A percentile compares a stretch with the other conserved stretches of the same genome.
phyloP scores from a whole-genome alignment of 2,113 vertebrate genomes.

The Peucedramus taeniatus region DNA sequence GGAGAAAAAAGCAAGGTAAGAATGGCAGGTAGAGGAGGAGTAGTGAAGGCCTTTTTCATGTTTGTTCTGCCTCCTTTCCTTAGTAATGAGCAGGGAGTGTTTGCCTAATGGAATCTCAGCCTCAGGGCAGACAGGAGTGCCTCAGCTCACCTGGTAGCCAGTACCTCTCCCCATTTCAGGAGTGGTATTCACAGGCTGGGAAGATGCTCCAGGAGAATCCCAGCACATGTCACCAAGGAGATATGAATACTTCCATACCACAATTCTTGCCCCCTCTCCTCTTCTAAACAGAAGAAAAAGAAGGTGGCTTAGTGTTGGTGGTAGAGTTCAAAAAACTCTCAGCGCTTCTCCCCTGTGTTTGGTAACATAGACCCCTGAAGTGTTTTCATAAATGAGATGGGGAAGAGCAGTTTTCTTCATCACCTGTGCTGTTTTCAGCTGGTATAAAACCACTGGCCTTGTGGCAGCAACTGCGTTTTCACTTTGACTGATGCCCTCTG shows the following conservation, averaged over 20 bases:
- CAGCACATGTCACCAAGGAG: background rate
- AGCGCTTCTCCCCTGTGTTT: background rate
- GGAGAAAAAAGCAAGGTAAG: background rate
- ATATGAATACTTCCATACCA: background rate
- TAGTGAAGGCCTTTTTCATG: background rate
- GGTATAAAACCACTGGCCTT: background rate
- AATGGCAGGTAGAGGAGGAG: background rate
- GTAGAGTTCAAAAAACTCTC: background rate
- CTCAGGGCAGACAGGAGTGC: conserved; percentile 31
- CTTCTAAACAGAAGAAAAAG: background rate
- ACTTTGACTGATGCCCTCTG: background rate
- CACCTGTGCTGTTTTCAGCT: background rate
- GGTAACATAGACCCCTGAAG: background rate
- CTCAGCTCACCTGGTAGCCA: conserved; percentile 30
- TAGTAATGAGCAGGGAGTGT: conserved; percentile 24
- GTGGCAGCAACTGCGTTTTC: background rate
- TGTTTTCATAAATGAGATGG: background rate
- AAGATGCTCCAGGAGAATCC: background rate
- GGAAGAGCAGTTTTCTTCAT: background rate
- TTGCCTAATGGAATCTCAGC: conserved; percentile 38
- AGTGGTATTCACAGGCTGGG: background rate
- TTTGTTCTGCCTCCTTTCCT: background rate
- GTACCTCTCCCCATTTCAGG: background rate
- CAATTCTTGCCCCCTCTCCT: background rate
- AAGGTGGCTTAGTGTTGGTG: background rate